These are phyloP conservation scores for Drosophila ficusphila DNA, from an alignment of 1,140 invertebrate species.

Conservation along the genomic window DNA sequence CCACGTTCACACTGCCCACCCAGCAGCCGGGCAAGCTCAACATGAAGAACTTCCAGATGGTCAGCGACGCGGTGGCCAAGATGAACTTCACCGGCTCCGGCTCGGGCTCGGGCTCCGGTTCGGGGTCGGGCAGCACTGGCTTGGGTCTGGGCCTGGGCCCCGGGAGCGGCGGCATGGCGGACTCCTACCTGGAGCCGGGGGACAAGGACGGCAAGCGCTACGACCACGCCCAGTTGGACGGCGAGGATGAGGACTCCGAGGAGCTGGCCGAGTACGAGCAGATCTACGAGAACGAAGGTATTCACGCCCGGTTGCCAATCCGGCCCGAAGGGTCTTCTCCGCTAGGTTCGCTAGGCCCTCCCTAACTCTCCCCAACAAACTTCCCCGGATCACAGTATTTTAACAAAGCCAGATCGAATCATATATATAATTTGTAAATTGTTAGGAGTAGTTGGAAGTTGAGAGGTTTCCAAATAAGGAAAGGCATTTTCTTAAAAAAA, in stretches of 20 bases:
- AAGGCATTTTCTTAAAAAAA: not conserved
- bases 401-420: not conserved
- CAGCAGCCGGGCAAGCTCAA: slow-evolving; percentile 95
- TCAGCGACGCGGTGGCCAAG: slow-evolving; percentile 91
- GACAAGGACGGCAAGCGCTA: slow-evolving; percentile 73
- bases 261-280: slow-evolving; percentile 83
- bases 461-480: not conserved
- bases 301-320: not conserved
- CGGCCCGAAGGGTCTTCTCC: not conserved
- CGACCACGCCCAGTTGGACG: slow-evolving; percentile 90
- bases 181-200: slow-evolving; percentile 68
- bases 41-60: slow-evolving; percentile 94
- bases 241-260: slow-evolving; percentile 88
- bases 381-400: slow-evolving; percentile 5
- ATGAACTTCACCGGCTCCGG: slow-evolving; percentile 87
- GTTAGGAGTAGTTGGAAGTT: not conserved
- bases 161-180: slow-evolving; percentile 81
- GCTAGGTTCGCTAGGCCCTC: slow-evolving; percentile 1
- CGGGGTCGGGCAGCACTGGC: slow-evolving; percentile 33
- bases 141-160: slow-evolving; percentile 31
- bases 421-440: not conserved
- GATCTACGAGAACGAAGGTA: slow-evolving; percentile 85
- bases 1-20: slow-evolving; percentile 71
- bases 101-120: slow-evolving; percentile 27
- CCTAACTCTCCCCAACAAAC: not conserved